A percentile compares a stretch with the other conserved stretches of the same genome.
Conservation (phyloP, 2,113 vertebrate genomes). For the Ariopsis seemanni region DNA sequence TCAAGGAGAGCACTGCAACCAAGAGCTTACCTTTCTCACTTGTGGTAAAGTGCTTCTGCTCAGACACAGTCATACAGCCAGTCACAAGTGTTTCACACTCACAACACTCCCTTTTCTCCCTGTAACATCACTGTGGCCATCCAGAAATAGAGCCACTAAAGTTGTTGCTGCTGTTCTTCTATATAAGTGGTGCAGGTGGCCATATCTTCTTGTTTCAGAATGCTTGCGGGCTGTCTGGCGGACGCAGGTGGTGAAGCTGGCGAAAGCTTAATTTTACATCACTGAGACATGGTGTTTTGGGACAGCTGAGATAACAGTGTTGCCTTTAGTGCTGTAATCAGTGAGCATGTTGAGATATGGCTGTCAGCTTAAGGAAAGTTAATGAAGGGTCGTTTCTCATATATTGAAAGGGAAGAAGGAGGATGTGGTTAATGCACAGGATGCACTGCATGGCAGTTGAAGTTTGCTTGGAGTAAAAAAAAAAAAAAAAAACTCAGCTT, state of each 20-base stretch:
- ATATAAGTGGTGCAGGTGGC: background rate
- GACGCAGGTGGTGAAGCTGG: background rate
- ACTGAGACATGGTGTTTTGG: background rate
- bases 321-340: constrained; percentile 24
- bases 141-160: background rate
- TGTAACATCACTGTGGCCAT: background rate
- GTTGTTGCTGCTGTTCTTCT: background rate
- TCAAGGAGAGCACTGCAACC: background rate
- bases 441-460: constrained; percentile 16
- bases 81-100: background rate
- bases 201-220: background rate
- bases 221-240: background rate
- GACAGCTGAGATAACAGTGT: background rate
- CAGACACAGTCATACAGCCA: background rate
- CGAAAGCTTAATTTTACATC: background rate
- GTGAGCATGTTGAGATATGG: constrained; percentile 37
- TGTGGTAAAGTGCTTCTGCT: constrained; percentile 22
- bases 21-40: background rate
- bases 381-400: background rate
- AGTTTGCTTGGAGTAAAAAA: background rate
- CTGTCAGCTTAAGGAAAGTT: constrained; percentile 26
- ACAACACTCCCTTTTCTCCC: background rate
- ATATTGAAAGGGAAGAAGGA: background rate
- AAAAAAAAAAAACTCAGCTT: background rate
- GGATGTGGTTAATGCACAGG: constrained; percentile 49